Conservation (phyloP, 2,113 vertebrate species). For the Tonatia bakeri region DNA sequence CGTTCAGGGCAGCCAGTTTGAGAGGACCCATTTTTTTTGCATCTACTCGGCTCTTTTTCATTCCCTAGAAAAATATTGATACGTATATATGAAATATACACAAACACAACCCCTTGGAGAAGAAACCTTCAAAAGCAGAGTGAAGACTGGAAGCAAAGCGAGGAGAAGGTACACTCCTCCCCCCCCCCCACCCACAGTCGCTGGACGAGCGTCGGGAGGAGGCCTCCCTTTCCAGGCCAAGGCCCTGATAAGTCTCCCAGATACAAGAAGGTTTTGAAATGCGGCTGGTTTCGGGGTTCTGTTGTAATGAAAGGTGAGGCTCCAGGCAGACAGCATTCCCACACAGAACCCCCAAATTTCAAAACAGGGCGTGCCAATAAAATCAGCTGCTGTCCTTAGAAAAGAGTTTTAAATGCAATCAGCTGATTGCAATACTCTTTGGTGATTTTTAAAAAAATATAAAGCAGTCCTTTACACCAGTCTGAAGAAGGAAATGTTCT, state of each 20-base stretch:
- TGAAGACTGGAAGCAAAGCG: background rate
- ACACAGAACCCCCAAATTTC: background rate
- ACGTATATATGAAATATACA: background rate
- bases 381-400: background rate
- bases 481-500: background rate
- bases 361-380: background rate
- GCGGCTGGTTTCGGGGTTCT: slow-evolving; percentile 52
- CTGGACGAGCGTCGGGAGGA: slow-evolving; percentile 33
- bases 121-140: background rate
- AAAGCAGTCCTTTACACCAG: background rate
- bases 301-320: slow-evolving; percentile 59
- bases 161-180: slow-evolving; percentile 32
- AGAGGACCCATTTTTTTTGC: slow-evolving; percentile 93
- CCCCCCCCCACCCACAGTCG: background rate
- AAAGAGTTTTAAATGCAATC: background rate
- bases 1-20: slow-evolving; percentile 92
- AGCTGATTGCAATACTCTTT: background rate
- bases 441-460: background rate
- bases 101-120: background rate
- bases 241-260: slow-evolving; percentile 72
- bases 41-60: slow-evolving; percentile 92
- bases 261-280: slow-evolving; percentile 66
- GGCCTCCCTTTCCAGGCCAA: slow-evolving; percentile 78
- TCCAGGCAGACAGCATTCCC: slow-evolving; percentile 58
- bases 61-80: slow-evolving; percentile 84